Conservation (phyloP, 2,113 vertebrate genomes). For the Phyllostomus hastatus region DNA sequence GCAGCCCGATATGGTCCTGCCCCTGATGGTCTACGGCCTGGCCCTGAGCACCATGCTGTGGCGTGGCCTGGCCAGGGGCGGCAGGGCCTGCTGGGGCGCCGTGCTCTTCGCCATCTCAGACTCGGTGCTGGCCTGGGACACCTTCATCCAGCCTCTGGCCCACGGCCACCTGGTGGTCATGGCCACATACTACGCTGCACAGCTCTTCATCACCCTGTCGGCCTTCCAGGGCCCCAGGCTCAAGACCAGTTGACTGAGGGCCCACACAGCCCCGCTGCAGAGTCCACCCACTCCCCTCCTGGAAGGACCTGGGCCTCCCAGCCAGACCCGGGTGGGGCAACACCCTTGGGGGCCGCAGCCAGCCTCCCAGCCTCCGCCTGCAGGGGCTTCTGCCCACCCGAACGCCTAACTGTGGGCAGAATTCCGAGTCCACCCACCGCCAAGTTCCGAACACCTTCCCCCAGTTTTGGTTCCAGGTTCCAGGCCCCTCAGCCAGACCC, state of each 20-base stretch:
- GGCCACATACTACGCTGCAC: constrained; percentile 87
- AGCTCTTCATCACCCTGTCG: constrained; percentile 80
- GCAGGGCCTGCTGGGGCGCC: constrained; percentile 74
- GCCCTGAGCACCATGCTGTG: constrained; percentile 80
- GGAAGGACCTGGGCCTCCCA: not conserved
- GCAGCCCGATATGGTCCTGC: constrained; percentile 65
- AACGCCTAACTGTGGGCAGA: accelerated
- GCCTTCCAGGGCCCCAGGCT: not conserved
- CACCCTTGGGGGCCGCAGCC: accelerated
- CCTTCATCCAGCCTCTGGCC: constrained; percentile 77
- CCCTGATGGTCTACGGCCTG: constrained; percentile 73
- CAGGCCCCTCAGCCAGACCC: not conserved
- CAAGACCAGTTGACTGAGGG: not conserved
- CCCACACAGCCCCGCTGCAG: accelerated
- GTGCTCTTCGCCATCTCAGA: constrained; percentile 85
- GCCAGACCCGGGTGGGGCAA: too few relatives aligned
- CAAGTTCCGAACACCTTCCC: accelerated
- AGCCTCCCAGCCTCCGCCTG: not conserved
- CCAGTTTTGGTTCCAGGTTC: not conserved
- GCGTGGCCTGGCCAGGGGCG: constrained; percentile 71
- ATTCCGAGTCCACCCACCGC: accelerated
- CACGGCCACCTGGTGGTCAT: constrained; percentile 76
- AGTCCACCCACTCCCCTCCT: accelerated
- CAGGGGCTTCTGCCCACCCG: accelerated
- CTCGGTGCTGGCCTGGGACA: constrained; percentile 77